These are phyloP conservation scores for Coregonus sp. DNA, from an alignment of 2,797 vertebrate species.

Conservation along the genomic window DNA sequence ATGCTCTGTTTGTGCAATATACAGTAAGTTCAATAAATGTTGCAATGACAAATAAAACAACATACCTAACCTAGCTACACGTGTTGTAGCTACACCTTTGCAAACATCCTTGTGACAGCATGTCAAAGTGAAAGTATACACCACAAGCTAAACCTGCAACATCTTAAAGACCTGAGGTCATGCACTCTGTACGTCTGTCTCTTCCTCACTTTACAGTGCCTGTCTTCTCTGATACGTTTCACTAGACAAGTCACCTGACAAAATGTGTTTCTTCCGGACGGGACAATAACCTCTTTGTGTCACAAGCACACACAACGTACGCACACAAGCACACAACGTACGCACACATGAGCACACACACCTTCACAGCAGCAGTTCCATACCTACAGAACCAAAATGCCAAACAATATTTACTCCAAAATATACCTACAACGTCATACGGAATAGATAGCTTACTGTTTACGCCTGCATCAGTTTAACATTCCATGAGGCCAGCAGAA, in stretches of 20 bases:
- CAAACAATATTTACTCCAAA: not conserved
- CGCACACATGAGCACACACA: constrained; percentile 8
- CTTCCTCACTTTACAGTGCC: constrained; percentile 16
- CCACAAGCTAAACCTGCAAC: no score
- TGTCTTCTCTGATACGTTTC: constrained; percentile 35
- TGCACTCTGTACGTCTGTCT: not conserved
- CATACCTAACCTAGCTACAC: no score
- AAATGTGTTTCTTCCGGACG: constrained; percentile 30
- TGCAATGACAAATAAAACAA: no score
- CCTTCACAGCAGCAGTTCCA: constrained; percentile 1
- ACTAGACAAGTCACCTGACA: constrained; percentile 41
- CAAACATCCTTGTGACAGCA: no score
- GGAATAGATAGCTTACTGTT: constrained; percentile 13
- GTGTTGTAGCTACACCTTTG: no score
- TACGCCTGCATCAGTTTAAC: constrained; percentile 25
- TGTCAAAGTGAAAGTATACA: no score
- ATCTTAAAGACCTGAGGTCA: not conserved
- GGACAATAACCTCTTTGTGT: constrained; percentile 41
- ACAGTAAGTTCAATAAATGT: no score
- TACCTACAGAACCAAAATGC: not conserved
- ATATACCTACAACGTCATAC: not conserved
- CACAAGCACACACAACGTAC: not conserved
- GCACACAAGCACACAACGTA: constrained; percentile 12
- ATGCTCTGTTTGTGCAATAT: no score
- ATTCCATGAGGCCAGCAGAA: constrained; percentile 15